Evolutionary conservation across 2,888 invertebrate genomes (phyloP), one percentile per base, ranked within the genome.

Genomic region (Drosophila gaucha): DNA sequence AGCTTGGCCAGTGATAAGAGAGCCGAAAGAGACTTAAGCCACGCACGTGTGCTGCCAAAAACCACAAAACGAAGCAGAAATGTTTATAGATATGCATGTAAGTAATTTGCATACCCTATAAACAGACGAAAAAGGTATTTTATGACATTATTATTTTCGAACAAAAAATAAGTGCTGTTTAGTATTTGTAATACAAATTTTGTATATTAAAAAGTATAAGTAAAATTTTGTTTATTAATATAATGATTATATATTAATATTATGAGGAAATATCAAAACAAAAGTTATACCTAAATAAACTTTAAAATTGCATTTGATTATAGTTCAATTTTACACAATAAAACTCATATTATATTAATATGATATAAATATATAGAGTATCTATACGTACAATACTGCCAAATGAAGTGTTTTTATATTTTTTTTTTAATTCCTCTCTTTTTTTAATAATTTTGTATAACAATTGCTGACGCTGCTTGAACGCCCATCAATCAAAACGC

Each of bases 401-500:
- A 26, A 31, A n/a, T 6, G 22, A n/a, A 41, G 9, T 41, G 14
- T 4, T 5, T 39, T n/a, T 38, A 2, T 5, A 10, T 24, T 38
- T 51, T n/a, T 43, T 35, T 10, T 36, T 36, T 20, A 31, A n/a
- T 16, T 31, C 50, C 36, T 24, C 12, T 22, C 10, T 30, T 30
- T 20, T 24, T 26, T 38, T 24, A 41, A 70, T 58, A 52, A 44
- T 49, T 70, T 69, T 74, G 44, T 70, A 70, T 55, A 74, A 74
- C 71, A 76, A 71, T 67, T 72, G 83, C 71, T 78, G 74, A 64
- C 68, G 65, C 78, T 78, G 69, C 74, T 82, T 69, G 73, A 68
- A 64, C 77, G 66, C 57, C 67, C 85, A 82, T 86, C 82, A 82
- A 82, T 82, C 82, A 82, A 63, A 70, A 50, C 60, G 39, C 59